Percentiles rank a stretch among this genome's conserved stretches.
These are phyloP conservation scores for Clarias macrocephalus DNA, from an alignment of 2,113 vertebrate genomes.

Conservation along the genomic window DNA sequence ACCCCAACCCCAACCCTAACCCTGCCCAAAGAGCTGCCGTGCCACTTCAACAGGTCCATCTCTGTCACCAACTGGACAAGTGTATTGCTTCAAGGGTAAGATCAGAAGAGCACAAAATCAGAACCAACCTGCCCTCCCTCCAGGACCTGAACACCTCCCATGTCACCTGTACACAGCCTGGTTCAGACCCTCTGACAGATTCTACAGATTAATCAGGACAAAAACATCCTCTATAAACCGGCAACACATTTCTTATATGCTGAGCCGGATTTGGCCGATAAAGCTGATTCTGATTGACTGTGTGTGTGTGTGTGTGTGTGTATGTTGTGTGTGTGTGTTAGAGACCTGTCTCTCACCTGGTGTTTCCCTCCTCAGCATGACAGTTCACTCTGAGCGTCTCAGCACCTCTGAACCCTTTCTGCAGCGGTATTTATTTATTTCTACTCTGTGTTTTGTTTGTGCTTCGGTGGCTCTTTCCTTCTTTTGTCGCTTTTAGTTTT, in stretches of 20 bases:
- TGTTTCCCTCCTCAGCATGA: constrained; percentile 82
- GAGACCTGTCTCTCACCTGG: constrained; percentile 70
- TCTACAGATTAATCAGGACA: background rate
- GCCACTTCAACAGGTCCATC: background rate
- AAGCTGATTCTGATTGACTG: background rate
- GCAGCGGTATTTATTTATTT: constrained; percentile 79
- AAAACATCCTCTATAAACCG: background rate
- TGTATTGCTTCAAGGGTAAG: background rate
- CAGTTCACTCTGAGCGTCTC: constrained; percentile 79
- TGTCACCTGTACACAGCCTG: no score
- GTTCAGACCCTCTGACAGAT: no score
- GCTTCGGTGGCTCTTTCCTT: constrained; percentile 26
- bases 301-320: constrained; percentile 32
- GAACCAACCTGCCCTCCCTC: background rate
- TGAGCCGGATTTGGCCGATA: background rate
- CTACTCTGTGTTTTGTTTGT: constrained; percentile 59
- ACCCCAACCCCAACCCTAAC: no score
- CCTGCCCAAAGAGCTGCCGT: background rate
- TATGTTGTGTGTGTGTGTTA: constrained; percentile 35
- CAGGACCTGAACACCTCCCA: no score
- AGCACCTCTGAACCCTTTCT: constrained; percentile 77
- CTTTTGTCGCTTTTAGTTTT: constrained; percentile 50
- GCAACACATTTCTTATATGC: background rate
- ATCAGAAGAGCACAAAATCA: background rate
- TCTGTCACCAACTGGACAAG: background rate